Percentiles rank a stretch among this genome's conserved stretches.
These are phyloP conservation scores for Cetonia aurata DNA, from an alignment of 2,888 invertebrate genomes.

Conservation along the genomic window DNA sequence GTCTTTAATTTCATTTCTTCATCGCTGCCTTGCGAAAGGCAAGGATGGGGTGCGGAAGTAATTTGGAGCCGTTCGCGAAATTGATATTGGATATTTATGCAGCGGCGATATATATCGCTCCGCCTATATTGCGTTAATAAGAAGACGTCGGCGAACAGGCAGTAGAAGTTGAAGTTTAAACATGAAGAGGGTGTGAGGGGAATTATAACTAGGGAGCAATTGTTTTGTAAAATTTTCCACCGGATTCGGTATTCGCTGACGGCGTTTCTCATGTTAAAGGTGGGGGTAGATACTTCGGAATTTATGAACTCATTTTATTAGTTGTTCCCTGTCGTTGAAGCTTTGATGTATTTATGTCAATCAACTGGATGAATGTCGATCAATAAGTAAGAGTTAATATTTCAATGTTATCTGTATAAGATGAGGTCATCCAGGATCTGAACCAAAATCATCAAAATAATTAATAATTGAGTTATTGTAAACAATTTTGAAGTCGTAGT, in stretches of 20 bases:
- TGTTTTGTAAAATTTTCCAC: conserved; percentile 9
- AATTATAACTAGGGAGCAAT: neutral
- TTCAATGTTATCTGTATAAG: too few relatives aligned
- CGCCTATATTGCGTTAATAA: conserved; percentile 32
- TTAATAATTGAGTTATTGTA: too few relatives aligned
- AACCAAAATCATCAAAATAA: too few relatives aligned
- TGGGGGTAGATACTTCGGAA: neutral
- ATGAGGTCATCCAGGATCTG: too few relatives aligned
- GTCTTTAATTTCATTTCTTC: conserved; percentile 36
- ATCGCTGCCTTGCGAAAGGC: conserved; percentile 18
- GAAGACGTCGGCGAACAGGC: conserved; percentile 4
- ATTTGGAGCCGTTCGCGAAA: conserved; percentile 31
- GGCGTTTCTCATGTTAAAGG: neutral
- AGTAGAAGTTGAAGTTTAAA: conserved; percentile 12
- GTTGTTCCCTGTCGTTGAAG: too few relatives aligned
- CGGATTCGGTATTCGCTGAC: neutral
- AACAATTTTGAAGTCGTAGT: too few relatives aligned
- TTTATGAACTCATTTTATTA: neutral
- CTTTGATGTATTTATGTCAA: too few relatives aligned
- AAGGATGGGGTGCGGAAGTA: conserved; percentile 15
- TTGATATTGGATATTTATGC: conserved; percentile 41
- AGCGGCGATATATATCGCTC: conserved; percentile 29
- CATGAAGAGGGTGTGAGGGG: neutral
- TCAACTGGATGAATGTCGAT: too few relatives aligned
- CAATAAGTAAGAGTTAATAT: too few relatives aligned